Conservation (phyloP, 2,888 invertebrate genomes). For the Parnassius orleans region DNA sequence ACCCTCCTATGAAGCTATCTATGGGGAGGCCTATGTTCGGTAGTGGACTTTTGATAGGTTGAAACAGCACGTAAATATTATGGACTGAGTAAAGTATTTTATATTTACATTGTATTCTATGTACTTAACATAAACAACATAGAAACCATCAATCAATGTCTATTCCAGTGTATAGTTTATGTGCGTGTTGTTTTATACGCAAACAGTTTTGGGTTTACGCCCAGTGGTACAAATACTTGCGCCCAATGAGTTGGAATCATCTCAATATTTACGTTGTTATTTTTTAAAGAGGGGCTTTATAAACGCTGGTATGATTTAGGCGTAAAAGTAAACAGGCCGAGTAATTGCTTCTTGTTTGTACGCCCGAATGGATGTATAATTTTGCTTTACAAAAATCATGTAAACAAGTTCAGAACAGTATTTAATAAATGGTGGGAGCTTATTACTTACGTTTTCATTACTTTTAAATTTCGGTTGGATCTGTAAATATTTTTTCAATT, state of each 20-base stretch:
- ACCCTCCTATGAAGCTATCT: no score
- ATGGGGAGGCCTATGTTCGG: no score
- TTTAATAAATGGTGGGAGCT: conserved; percentile 1
- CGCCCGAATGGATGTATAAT: conserved; percentile 22
- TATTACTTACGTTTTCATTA: conserved; percentile 13
- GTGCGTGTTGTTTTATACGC: conserved; percentile 9
- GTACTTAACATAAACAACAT: no score
- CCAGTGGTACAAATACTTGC: conserved; percentile 33
- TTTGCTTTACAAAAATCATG: conserved; percentile 21
- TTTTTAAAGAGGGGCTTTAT: conserved; percentile 27
- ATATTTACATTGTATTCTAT: no score
- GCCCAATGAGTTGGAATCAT: conserved; percentile 36
- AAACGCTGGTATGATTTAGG: conserved; percentile 27
- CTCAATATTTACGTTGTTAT: conserved; percentile 38
- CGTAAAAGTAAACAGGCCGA: conserved; percentile 31
- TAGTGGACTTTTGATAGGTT: no score
- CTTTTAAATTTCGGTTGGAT: conserved; percentile 10
- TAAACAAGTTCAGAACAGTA: conserved; percentile 15
- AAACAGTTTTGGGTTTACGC: conserved; percentile 13
- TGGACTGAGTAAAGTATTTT: no score
- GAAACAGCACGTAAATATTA: no score
- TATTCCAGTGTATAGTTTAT: conserved; percentile 7
- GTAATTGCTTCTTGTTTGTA: conserved; percentile 33
- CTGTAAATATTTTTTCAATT: conserved; percentile 14
- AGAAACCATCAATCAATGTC: conserved; percentile 19